Conservation (phyloP, 2,113 vertebrate genomes). For the Ptychochromis oligacanthus region DNA sequence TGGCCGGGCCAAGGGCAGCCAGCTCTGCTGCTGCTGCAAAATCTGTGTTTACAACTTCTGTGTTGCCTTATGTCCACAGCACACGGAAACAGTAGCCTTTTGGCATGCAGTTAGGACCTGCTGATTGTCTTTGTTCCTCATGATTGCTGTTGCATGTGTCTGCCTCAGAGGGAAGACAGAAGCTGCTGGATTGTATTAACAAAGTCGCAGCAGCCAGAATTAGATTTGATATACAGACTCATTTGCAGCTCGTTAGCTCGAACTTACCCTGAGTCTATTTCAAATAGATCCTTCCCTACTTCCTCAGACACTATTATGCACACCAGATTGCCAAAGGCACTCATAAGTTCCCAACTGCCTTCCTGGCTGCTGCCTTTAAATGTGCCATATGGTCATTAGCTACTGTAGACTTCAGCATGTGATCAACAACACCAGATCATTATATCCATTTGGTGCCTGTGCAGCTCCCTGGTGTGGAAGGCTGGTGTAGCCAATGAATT, state of each 20-base stretch:
- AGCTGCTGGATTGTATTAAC: constrained; percentile 23
- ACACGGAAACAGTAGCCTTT: background rate
- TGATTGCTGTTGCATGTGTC: constrained; percentile 13
- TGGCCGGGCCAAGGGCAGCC: background rate
- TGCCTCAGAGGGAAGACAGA: constrained; percentile 14
- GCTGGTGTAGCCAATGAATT: constrained; percentile 33
- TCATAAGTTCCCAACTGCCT: constrained; percentile 4
- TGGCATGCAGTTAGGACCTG: background rate
- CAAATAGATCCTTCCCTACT: background rate
- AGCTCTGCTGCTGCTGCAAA: background rate
- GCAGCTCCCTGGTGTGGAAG: constrained; percentile 36
- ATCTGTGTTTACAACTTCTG: background rate
- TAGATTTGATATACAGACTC: constrained; percentile 34
- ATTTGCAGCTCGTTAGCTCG: constrained; percentile 26
- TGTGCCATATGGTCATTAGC: constrained; percentile 40
- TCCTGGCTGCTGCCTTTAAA: constrained; percentile 3
- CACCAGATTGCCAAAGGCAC: background rate
- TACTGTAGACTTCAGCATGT: constrained; percentile 2
- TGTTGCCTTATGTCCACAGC: background rate
- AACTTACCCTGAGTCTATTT: background rate
- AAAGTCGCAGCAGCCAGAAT: constrained; percentile 24
- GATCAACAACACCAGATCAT: constrained; percentile 23
- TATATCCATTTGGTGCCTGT: constrained; percentile 30
- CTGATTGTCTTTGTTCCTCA: constrained; percentile 29
- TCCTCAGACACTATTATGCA: background rate